phyloP scores from a whole-genome alignment of 1,140 invertebrate species.

The Seison nebaliae region DNA sequence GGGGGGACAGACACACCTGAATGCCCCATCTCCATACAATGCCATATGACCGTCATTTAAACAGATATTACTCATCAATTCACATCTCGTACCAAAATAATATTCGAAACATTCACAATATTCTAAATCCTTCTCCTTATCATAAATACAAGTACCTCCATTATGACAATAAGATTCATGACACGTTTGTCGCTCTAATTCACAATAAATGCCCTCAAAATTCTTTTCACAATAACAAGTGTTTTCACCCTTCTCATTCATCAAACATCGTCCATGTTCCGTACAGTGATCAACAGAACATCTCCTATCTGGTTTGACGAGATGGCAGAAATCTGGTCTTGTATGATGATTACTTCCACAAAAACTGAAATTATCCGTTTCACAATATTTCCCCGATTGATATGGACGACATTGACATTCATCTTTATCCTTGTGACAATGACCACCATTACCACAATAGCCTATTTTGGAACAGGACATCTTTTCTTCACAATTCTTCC shows the following conservation, averaged over 20 bases:
- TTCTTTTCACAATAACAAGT: slow-evolving; percentile 5
- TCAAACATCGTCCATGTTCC: slow-evolving; percentile 4
- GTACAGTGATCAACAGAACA: slow-evolving; percentile 24
- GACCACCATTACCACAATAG: slow-evolving; percentile 73
- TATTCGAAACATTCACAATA: not conserved
- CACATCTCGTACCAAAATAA: not conserved
- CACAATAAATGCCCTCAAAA: slow-evolving; percentile 21
- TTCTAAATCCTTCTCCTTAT: not conserved
- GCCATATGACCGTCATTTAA: too few relatives aligned
- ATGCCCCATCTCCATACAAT: too few relatives aligned
- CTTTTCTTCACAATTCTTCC: slow-evolving; percentile 11
- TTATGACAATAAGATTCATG: slow-evolving; percentile 29
- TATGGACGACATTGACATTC: slow-evolving; percentile 7
- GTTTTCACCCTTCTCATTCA: not conserved
- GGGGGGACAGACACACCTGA: slow-evolving; percentile 7
- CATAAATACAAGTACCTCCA: slow-evolving; percentile 15
- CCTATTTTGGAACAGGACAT: slow-evolving; percentile 21
- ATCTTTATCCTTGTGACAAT: slow-evolving; percentile 35
- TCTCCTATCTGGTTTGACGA: too few relatives aligned
- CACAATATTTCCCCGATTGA: slow-evolving; percentile 8
- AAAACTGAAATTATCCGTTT: too few relatives aligned
- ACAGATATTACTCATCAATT: not conserved
- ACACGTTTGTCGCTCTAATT: slow-evolving; percentile 55
- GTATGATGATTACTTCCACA: too few relatives aligned
- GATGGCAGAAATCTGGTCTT: too few relatives aligned